Percentiles rank a stretch among this genome's conserved stretches.
Evolutionary conservation across 2,113 vertebrate genomes (phyloP).

Genomic region (Aplodontia rufa): DNA sequence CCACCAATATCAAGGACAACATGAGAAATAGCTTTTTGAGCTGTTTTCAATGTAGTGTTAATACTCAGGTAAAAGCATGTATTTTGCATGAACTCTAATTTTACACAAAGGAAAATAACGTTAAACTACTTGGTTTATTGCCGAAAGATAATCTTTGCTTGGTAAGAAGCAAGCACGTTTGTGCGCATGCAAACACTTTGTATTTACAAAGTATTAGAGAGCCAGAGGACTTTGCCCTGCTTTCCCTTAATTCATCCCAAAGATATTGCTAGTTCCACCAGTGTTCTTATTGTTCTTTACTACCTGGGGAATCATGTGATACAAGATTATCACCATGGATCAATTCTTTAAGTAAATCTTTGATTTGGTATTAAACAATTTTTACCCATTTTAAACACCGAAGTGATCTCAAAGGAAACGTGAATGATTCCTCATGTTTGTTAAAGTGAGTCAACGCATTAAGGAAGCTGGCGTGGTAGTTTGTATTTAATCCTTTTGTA

Average conservation of each 20-base stretch:
- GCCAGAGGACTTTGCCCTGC: not conserved
- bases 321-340: not conserved
- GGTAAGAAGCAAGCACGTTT: not conserved
- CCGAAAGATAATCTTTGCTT: constrained; percentile 18
- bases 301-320: not conserved
- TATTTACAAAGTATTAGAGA: not conserved
- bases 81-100: constrained; percentile 80
- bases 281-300: not conserved
- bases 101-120: constrained; percentile 78
- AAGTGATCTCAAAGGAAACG: constrained; percentile 8
- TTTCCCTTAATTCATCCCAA: not conserved
- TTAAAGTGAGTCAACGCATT: not conserved
- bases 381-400: not conserved
- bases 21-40: constrained; percentile 65
- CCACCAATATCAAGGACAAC: constrained; percentile 69
- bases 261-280: not conserved
- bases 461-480: not conserved
- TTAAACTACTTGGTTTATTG: constrained; percentile 70
- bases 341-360: not conserved
- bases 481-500: not conserved
- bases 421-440: not conserved
- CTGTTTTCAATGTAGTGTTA: constrained; percentile 67
- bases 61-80: constrained; percentile 76
- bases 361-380: not conserved
- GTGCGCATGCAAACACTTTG: not conserved